A percentile compares a stretch with the other conserved stretches of the same genome.
Evolutionary conservation across 2,797 vertebrate genomes (phyloP).

Genomic region (Anas acuta): DNA sequence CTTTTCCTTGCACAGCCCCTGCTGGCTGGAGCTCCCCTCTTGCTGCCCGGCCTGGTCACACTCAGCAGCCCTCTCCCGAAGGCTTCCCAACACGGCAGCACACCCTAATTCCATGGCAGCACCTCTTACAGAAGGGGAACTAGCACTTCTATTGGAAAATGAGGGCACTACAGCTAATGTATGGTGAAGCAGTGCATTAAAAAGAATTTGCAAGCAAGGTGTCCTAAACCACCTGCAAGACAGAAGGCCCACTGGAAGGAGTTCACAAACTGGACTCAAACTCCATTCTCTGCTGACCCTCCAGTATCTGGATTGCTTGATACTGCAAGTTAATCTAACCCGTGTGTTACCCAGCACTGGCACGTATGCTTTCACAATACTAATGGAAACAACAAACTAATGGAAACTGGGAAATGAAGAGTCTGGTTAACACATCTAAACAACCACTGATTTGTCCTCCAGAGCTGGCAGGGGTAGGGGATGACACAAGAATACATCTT

Average conservation of each 20-base stretch:
- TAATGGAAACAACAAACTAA: background rate
- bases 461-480: background rate
- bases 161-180: background rate
- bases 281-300: background rate
- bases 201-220: background rate
- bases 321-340: background rate
- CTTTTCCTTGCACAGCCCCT: background rate
- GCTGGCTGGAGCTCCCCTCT: background rate
- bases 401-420: slow-evolving; percentile 1
- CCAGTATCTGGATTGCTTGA: background rate
- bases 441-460: background rate
- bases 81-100: background rate
- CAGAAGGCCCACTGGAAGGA: background rate
- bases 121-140: background rate
- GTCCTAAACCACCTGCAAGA: background rate
- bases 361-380: background rate
- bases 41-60: background rate
- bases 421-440: background rate
- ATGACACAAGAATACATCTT: slow-evolving; percentile 45
- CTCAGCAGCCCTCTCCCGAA: background rate
- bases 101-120: background rate
- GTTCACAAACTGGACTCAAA: background rate
- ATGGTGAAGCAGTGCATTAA: background rate
- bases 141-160: background rate
- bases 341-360: background rate